Evolutionary conservation across 2,113 vertebrate species (phyloP).

Genomic region (Phrynocephalus versicolor): DNA sequence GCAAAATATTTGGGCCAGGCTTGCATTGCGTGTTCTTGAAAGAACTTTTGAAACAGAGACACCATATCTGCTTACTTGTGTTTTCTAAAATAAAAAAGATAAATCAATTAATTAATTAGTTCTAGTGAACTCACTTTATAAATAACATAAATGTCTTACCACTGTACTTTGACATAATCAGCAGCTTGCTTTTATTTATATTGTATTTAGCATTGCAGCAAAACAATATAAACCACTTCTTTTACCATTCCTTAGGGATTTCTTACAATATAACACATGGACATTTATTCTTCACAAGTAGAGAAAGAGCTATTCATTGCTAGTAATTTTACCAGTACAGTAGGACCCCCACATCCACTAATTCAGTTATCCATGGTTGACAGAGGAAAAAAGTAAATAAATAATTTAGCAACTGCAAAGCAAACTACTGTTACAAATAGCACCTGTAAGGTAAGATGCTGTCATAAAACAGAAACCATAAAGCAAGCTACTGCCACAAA

Average conservation of each 20-base stretch:
- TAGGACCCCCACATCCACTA: no score
- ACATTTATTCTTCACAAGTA: not conserved
- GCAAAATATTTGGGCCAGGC: not conserved
- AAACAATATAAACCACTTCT: not conserved
- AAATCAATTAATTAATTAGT: no score
- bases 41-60: not conserved
- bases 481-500: no score
- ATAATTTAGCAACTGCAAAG: no score
- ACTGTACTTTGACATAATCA: not conserved
- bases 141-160: not conserved
- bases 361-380: no score
- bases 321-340: conserved; percentile 18
- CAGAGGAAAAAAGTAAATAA: no score
- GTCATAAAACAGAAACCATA: no score
- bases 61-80: not conserved
- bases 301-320: not conserved
- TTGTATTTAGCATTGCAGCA: not conserved
- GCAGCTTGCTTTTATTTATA: not conserved
- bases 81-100: not conserved
- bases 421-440: no score
- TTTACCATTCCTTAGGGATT: not conserved
- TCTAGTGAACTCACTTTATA: not conserved
- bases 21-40: not conserved
- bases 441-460: no score
- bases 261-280: not conserved